Percentiles rank a stretch among this genome's conserved stretches.
These are phyloP conservation scores for Exocentrus adspersus DNA, from an alignment of 2,888 invertebrate genomes.

Conservation along the genomic window DNA sequence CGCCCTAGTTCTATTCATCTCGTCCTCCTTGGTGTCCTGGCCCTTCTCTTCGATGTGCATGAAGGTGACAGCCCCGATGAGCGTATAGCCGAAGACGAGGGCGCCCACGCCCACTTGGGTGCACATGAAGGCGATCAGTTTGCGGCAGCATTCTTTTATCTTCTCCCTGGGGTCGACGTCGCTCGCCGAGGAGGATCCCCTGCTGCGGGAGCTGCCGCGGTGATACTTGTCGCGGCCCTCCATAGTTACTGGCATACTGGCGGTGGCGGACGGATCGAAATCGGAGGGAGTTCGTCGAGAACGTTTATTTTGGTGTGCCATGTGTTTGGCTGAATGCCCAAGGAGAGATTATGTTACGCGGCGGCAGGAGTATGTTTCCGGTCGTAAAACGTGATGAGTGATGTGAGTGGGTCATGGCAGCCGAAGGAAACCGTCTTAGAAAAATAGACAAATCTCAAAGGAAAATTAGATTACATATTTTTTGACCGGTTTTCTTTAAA, in stretches of 20 bases:
- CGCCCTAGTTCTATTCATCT: conserved; percentile 61
- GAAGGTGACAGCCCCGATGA: conserved; percentile 85
- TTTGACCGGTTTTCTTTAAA: too few relatives aligned
- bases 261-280: too few relatives aligned
- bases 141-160: conserved; percentile 86
- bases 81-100: conserved; percentile 85
- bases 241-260: too few relatives aligned
- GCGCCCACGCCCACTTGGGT: conserved; percentile 92
- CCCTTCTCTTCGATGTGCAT: conserved; percentile 76
- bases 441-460: too few relatives aligned
- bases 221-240: conserved; percentile 25
- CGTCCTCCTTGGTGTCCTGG: conserved; percentile 36
- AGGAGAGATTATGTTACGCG: background rate
- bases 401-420: background rate
- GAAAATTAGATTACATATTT: too few relatives aligned
- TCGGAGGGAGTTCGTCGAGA: background rate
- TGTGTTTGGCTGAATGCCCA: conserved; percentile 14
- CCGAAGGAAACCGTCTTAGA: too few relatives aligned
- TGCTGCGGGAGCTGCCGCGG: conserved; percentile 50
- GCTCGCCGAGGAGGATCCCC: conserved; percentile 73
- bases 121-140: conserved; percentile 90
- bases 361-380: conserved; percentile 4
- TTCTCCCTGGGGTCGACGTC: conserved; percentile 75
- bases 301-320: conserved; percentile 13
- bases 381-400: background rate